Evolutionary conservation across 30 jellyfish, hydroid and myxozoan species (phyloP).

Genomic region (Aurelia aurita): DNA sequence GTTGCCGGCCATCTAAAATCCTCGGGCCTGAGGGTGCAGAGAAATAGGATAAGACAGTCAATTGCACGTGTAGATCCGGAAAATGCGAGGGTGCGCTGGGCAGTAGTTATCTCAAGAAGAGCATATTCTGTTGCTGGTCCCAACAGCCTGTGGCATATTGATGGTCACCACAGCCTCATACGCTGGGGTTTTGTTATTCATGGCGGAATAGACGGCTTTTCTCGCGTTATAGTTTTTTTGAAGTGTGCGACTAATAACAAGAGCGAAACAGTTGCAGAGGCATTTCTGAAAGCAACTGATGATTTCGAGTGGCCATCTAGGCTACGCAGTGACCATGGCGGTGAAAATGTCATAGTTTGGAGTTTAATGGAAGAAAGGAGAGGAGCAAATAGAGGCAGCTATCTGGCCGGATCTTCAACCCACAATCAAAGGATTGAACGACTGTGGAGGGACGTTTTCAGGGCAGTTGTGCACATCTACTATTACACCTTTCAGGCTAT

Average conservation of each 20-base stretch:
- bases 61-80: too few relatives aligned
- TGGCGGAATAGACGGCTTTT: slow-evolving; percentile 43
- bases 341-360: slow-evolving; percentile 20
- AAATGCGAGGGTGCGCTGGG: too few relatives aligned
- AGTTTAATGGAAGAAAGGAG: slow-evolving; percentile 7
- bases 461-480: slow-evolving; percentile 3
- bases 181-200: slow-evolving; percentile 49
- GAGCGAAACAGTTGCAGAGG: slow-evolving; percentile 7
- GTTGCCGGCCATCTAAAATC: too few relatives aligned
- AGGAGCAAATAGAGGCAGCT: slow-evolving; percentile 47
- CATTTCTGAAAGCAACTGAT: slow-evolving; percentile 5
- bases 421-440: neutral
- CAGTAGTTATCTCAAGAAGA: slow-evolving; percentile 8
- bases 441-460: slow-evolving; percentile 14
- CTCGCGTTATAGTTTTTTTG: slow-evolving; percentile 5
- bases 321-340: slow-evolving; percentile 41
- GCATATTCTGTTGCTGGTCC: slow-evolving; percentile 50
- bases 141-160: slow-evolving; percentile 18
- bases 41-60: too few relatives aligned
- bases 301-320: slow-evolving; percentile 22
- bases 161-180: slow-evolving; percentile 26
- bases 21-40: too few relatives aligned
- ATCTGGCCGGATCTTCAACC: slow-evolving; percentile 5
- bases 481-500: neutral
- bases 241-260: slow-evolving; percentile 18